Evolutionary conservation across 30 jellyfish, hydroid and myxozoan genomes (phyloP).

Genomic region (Hydractinia symbiolongicarpus): DNA sequence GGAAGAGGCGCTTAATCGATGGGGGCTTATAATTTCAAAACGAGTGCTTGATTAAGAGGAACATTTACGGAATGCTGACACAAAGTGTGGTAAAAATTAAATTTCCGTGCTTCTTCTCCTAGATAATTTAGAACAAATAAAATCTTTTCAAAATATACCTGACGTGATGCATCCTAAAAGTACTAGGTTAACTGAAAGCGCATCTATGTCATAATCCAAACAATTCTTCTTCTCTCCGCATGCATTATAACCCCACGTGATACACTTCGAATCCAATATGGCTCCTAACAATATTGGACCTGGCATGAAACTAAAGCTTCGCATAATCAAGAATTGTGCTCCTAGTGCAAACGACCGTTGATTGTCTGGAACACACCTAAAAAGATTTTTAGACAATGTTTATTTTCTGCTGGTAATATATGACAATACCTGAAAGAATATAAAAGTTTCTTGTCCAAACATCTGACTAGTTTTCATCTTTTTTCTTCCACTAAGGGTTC

Average conservation of each 20-base stretch:
- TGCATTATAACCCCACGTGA: slow-evolving; percentile 51
- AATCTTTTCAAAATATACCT: slow-evolving; percentile 33
- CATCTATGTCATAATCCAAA: slow-evolving; percentile 58
- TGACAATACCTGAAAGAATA: background rate
- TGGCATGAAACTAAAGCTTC: slow-evolving; percentile 78
- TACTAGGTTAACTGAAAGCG: slow-evolving; percentile 41
- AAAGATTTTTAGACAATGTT: background rate
- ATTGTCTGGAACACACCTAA: slow-evolving; percentile 86
- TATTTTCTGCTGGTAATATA: background rate
- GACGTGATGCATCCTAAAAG: slow-evolving; percentile 52
- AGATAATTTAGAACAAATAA: too few relatives aligned
- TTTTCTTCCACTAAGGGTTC: too few relatives aligned
- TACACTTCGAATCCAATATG: slow-evolving; percentile 65
- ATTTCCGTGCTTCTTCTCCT: too few relatives aligned
- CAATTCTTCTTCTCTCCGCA: slow-evolving; percentile 80
- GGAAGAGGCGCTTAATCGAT: too few relatives aligned
- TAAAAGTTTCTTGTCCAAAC: background rate
- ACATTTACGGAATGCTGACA: too few relatives aligned
- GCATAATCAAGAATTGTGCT: slow-evolving; percentile 69
- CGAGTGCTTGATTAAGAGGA: too few relatives aligned
- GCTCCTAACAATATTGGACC: slow-evolving; percentile 84
- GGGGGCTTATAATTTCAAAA: too few relatives aligned
- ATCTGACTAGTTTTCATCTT: too few relatives aligned
- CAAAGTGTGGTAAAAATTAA: too few relatives aligned
- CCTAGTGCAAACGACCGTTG: slow-evolving; percentile 92